Evolutionary conservation across 2,888 invertebrate genomes (phyloP).

Genomic region (Drosophila nigricruria): DNA sequence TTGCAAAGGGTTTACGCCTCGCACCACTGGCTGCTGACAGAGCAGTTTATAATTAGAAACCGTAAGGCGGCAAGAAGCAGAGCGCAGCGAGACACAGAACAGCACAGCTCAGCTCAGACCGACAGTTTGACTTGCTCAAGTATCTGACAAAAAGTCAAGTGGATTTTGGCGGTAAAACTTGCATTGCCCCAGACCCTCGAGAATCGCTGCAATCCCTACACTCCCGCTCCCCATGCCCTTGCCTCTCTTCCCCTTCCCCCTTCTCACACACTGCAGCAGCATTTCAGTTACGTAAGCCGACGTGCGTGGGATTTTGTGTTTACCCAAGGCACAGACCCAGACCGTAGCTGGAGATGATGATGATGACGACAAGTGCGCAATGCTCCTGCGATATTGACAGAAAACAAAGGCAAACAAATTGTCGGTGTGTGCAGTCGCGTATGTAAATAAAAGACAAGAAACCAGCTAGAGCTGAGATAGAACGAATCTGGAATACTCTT

Average conservation of each 20-base stretch:
- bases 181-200: conserved; percentile 46
- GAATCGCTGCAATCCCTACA: conserved; percentile 12
- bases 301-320: conserved; percentile 73
- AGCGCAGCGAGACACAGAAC: conserved; percentile 23
- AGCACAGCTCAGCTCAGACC: conserved; percentile 41
- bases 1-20: conserved; percentile 62
- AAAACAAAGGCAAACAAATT: conserved; percentile 79
- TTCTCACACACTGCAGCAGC: neutral
- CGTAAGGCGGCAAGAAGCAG: conserved; percentile 40
- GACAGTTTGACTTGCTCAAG: conserved; percentile 65
- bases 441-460: conserved; percentile 67
- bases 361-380: conserved; percentile 72
- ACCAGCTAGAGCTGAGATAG: neutral
- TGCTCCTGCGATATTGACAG: conserved; percentile 72
- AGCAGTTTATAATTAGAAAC: conserved; percentile 78
- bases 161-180: conserved; percentile 74
- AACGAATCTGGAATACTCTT: conserved; percentile 26
- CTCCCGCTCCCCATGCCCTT: neutral
- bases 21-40: conserved; percentile 63
- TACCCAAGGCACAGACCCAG: conserved; percentile 57
- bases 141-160: conserved; percentile 73
- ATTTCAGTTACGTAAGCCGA: conserved; percentile 55
- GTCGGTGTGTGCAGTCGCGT: conserved; percentile 68
- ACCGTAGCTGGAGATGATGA: conserved; percentile 50
- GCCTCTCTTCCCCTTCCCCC: neutral